Conservation (phyloP, 2,888 invertebrate genomes). For the Arrhopalites spinosus region DNA sequence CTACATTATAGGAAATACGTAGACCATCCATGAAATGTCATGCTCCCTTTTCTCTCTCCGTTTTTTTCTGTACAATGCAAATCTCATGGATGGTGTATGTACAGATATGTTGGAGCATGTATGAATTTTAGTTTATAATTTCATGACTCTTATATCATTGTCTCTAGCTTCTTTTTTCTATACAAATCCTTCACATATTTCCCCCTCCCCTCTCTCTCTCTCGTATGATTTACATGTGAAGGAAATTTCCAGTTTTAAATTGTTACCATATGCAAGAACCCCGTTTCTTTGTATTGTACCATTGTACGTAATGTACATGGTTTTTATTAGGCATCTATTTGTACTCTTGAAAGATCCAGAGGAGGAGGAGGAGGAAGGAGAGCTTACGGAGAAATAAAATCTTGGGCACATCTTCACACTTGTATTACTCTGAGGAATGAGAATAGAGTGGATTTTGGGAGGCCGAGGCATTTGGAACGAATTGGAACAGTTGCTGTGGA, state of each 20-base stretch:
- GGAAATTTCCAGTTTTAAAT: not conserved
- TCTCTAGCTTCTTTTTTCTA: not conserved
- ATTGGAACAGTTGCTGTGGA: not conserved
- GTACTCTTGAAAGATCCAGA: no score
- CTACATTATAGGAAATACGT: not conserved
- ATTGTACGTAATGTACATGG: no score
- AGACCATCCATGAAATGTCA: constrained; percentile 14
- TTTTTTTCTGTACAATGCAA: not conserved
- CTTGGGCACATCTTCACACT: not conserved
- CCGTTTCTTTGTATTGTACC: no score
- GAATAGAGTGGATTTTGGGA: not conserved
- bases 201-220: constrained; percentile 7
- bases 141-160: not conserved
- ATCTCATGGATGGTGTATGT: not conserved
- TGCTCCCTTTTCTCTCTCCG: constrained; percentile 3
- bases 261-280: not conserved
- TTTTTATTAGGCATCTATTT: no score
- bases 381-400: not conserved
- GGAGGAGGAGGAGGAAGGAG: not conserved
- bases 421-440: not conserved
- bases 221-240: not conserved
- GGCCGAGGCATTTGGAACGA: not conserved
- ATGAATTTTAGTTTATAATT: constrained; percentile 9
- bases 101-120: no score
- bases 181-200: no score